Conservation (phyloP, 2,113 vertebrate species). For the Cephalophus harveyi region DNA sequence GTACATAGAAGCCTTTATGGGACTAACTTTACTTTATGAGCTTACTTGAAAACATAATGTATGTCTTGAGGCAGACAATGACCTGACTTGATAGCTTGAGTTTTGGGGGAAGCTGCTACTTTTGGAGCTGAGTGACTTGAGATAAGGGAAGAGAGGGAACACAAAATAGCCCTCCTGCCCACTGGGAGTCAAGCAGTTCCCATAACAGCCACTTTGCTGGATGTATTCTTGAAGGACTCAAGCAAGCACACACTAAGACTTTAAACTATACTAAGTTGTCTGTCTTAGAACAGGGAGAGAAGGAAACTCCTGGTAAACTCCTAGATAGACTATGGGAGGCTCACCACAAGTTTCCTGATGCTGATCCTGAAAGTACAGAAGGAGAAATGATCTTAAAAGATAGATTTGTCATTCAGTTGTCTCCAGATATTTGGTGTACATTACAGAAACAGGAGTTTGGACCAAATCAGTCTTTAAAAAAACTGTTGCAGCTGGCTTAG, state of each 20-base stretch:
- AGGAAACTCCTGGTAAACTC: not conserved
- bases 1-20: not conserved
- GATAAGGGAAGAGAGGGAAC: not conserved
- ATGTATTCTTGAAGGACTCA: not conserved
- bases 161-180: not conserved
- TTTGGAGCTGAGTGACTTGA: not conserved
- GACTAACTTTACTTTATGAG: not conserved
- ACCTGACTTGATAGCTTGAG: not conserved
- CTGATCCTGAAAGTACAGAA: not conserved
- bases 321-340: not conserved
- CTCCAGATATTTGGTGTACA: not conserved
- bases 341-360: not conserved
- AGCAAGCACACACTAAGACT: not conserved
- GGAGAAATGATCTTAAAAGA: not conserved
- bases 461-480: not conserved
- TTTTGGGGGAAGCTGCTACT: not conserved
- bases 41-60: not conserved
- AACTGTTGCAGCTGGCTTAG: not conserved
- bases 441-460: not conserved
- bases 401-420: not conserved
- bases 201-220: not conserved
- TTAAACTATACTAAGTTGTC: not conserved
- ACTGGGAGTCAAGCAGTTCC: not conserved
- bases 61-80: not conserved
- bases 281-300: not conserved